Percentiles rank a stretch among this genome's conserved stretches.
These are phyloP conservation scores for Gymnobelideus leadbeateri DNA, from an alignment of 2,113 vertebrate species.

Conservation along the genomic window DNA sequence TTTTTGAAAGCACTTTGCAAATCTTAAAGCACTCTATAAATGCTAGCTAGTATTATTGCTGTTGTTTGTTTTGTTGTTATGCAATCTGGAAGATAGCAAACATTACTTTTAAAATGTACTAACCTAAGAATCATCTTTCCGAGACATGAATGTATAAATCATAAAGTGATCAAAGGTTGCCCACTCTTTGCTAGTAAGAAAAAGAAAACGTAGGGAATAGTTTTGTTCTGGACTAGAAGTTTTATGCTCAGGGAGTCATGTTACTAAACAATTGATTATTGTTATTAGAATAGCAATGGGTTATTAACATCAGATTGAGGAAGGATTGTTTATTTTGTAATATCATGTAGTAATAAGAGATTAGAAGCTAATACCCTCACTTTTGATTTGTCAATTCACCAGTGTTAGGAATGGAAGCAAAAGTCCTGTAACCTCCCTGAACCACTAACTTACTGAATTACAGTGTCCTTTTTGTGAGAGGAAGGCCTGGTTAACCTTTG, in stretches of 20 bases:
- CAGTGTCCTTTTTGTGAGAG: not conserved
- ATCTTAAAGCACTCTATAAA: not conserved
- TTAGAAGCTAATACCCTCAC: not conserved
- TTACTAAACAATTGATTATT: no score
- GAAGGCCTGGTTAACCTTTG: not conserved
- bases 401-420: not conserved
- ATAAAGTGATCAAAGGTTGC: not conserved
- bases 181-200: not conserved
- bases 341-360: not conserved
- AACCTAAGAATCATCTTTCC: not conserved
- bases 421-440: not conserved
- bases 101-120: not conserved
- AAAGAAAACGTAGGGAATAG: not conserved
- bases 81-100: not conserved
- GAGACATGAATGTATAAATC: not conserved
- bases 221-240: not conserved
- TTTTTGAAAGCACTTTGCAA: not conserved
- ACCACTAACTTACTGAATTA: not conserved
- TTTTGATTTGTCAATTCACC: not conserved
- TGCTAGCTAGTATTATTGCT: not conserved
- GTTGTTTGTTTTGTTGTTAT: not conserved
- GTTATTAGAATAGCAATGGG: no score
- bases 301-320: not conserved
- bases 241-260: not conserved
- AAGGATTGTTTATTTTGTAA: not conserved